Conservation (phyloP, 2,888 invertebrate species). For the Callyntrura sp. region DNA sequence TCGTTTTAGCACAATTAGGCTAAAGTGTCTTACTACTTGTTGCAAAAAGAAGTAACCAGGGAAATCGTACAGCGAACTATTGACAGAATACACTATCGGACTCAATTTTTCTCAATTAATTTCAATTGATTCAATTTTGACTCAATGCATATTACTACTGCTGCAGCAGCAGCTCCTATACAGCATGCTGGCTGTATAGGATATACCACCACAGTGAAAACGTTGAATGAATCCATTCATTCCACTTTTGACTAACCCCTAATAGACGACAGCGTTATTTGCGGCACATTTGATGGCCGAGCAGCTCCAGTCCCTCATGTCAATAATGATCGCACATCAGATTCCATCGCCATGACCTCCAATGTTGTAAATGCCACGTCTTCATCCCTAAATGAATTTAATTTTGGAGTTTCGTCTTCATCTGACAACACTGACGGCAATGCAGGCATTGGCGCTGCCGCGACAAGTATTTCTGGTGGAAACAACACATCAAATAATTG, state of each 20-base stretch:
- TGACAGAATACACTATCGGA: too few species aligned
- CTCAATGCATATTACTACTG: too few species aligned
- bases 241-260: slow-evolving; percentile 71
- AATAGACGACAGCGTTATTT: slow-evolving; percentile 66
- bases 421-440: slow-evolving; percentile 35
- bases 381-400: slow-evolving; percentile 59
- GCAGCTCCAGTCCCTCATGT: slow-evolving; percentile 78
- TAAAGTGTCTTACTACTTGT: too few species aligned
- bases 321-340: slow-evolving; percentile 77
- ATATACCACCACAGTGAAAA: too few species aligned
- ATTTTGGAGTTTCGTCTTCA: slow-evolving; percentile 57
- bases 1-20: too few species aligned
- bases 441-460: slow-evolving; percentile 14
- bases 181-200: too few species aligned
- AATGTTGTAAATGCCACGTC: slow-evolving; percentile 54
- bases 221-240: too few species aligned
- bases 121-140: too few species aligned
- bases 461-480: slow-evolving; percentile 33
- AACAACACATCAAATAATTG: slow-evolving; percentile 71
- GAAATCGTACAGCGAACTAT: too few species aligned
- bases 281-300: slow-evolving; percentile 74
- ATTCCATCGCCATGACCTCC: slow-evolving; percentile 49
- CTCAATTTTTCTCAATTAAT: too few species aligned
- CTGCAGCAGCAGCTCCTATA: too few species aligned
- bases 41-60: too few species aligned